Base-by-base conservation (phyloP, 2,797 vertebrate species). In the Phrynocephalus guinanensis region DNA sequence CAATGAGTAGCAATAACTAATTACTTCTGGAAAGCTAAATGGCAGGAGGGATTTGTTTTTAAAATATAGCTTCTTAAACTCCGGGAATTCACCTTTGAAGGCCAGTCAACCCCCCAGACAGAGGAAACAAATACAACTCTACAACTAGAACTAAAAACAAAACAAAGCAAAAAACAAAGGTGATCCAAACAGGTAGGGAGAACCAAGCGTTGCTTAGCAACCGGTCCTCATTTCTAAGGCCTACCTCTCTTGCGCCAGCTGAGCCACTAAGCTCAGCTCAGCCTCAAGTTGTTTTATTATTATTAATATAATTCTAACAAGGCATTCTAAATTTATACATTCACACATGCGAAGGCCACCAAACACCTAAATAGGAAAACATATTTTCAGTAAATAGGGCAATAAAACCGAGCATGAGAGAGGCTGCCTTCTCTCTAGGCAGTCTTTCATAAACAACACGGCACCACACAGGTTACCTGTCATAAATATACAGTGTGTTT, bases 381-480 rank as follows among this genome's bases (percentile, higher is more conserved):
- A 79, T 52, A 76, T 52, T 1, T 77, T 28, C 90, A n/a, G 24
- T 30, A 44, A 6, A 87, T 82, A 24, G 26, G 83, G 11, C 48
- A 10, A 10, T 63, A 88, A 13, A 28, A 68, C 16, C 24, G n/a
- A 22, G 44, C 52, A 44, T 44, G 81, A 20, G 70, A 91, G 44
- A 13, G 3, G 28, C 20, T 0, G 16, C 10, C 44, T 20, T 66
- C 79, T 90, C 73, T 28, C 0, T 0, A 13, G 38, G 33, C 70
- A 85, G n/a, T 71, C 82, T 52, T 67, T 85, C 82, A 13, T 79
- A 33, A 87, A 30, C 56, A 77, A 50, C 22, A 3, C 38, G 28
- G 18, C 13, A 22, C 28, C 11, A 10, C 15, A 3, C 30, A 33
- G 5, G 30, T 13, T 50, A 48, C 2, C 48, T 71, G 86, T 70